These are phyloP conservation scores for Brenthis hecate DNA, from an alignment of 2,888 invertebrate genomes.

Conservation along the genomic window DNA sequence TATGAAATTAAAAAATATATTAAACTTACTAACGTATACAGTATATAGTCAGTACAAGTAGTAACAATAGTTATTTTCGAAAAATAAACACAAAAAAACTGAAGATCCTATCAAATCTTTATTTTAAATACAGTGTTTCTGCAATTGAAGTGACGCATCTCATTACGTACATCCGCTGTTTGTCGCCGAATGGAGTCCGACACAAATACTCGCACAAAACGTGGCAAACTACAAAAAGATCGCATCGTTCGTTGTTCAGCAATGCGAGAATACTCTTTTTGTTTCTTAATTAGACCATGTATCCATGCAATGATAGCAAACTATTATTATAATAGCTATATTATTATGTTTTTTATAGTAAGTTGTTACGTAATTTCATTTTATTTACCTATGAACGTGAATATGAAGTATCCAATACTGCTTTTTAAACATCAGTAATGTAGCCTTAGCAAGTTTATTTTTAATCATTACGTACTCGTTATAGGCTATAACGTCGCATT, in stretches of 20 bases:
- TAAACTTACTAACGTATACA: not conserved
- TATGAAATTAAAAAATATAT: conserved; percentile 11
- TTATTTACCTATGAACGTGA: too few relatives aligned
- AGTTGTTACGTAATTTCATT: too few relatives aligned
- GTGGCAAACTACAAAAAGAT: conserved; percentile 55
- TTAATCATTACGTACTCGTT: not conserved
- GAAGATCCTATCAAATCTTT: conserved; percentile 6
- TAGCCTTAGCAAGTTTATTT: not conserved
- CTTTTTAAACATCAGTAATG: too few relatives aligned
- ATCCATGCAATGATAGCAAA: not conserved
- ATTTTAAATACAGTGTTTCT: conserved; percentile 37
- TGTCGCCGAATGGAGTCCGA: conserved; percentile 44
- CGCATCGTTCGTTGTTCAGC: conserved; percentile 7
- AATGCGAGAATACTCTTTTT: conserved; percentile 30
- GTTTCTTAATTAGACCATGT: conserved; percentile 19
- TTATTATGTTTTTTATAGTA: too few relatives aligned
- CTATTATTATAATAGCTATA: too few relatives aligned
- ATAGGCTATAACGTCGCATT: not conserved
- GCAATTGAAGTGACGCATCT: conserved; percentile 54
- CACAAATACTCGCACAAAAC: conserved; percentile 26
- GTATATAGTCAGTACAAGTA: not conserved
- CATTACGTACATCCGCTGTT: conserved; percentile 62
- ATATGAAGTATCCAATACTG: too few relatives aligned
- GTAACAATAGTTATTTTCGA: too few relatives aligned
- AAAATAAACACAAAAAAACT: too few relatives aligned